Evolutionary conservation across 2,888 invertebrate species (phyloP).

Genomic region (Drepanosiphum platanoidis): DNA sequence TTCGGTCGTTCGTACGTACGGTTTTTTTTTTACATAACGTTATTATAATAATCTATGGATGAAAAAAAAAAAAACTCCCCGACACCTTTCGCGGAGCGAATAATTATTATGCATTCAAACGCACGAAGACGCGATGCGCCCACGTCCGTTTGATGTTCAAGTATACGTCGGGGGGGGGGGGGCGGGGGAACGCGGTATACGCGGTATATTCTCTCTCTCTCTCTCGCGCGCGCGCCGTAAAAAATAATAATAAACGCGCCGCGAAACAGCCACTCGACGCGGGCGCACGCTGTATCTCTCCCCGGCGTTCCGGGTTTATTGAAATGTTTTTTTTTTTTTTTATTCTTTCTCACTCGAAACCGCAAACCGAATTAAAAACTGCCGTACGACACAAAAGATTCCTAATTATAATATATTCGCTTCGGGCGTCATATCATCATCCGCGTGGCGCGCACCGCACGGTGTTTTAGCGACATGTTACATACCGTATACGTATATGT

Average conservation of each 20-base stretch:
- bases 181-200: no score
- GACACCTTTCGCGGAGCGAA: not conserved
- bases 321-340: no score
- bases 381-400: not conserved
- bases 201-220: no score
- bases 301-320: not conserved
- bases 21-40: not conserved
- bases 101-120: not conserved
- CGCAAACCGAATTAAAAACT: not conserved
- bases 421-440: not conserved
- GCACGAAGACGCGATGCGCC: not conserved
- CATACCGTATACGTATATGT: no score
- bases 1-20: no score
- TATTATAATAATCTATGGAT: not conserved
- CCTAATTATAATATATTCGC: constrained; percentile 13
- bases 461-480: no score
- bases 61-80: not conserved
- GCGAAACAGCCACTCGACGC: no score
- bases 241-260: no score
- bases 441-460: not conserved
- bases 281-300: no score
- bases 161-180: not conserved
- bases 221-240: no score
- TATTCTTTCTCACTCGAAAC: no score
- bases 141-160: constrained; percentile 22